These are phyloP conservation scores for Ptyas mucosa DNA, from an alignment of 2,113 vertebrate genomes.

Conservation along the genomic window DNA sequence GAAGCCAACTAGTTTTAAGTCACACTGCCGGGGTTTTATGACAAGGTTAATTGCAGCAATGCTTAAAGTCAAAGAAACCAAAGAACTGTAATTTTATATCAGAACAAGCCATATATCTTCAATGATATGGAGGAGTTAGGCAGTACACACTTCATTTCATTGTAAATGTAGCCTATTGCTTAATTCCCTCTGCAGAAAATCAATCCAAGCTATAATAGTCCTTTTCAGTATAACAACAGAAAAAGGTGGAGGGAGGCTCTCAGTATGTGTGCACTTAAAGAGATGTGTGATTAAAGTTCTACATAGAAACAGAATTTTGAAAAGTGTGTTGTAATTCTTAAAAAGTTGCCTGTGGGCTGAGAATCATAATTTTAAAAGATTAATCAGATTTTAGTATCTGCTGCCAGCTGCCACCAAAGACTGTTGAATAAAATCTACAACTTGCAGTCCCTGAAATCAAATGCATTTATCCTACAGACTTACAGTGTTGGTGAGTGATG, in stretches of 20 bases:
- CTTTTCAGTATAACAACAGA: neutral
- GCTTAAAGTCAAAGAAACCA: conserved; percentile 23
- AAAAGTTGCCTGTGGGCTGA: conserved; percentile 16
- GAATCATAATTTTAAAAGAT: conserved; percentile 3
- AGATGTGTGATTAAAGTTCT: conserved; percentile 8
- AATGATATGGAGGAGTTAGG: conserved; percentile 19
- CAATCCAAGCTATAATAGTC: neutral
- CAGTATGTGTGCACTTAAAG: conserved; percentile 3
- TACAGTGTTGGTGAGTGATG: neutral
- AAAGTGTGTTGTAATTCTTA: neutral
- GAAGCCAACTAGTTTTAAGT: neutral
- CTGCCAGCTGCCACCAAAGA: neutral
- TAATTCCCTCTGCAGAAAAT: neutral
- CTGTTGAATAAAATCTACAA: neutral
- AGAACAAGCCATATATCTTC: conserved; percentile 35
- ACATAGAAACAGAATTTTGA: conserved; percentile 16
- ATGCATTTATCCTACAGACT: neutral
- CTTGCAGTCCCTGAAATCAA: neutral
- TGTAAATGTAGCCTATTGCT: neutral
- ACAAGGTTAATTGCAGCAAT: conserved; percentile 16
- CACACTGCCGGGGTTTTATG: conserved; percentile 1
- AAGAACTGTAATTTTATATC: conserved; percentile 29
- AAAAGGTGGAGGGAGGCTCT: conserved; percentile 15
- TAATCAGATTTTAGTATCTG: conserved; percentile 12
- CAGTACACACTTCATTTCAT: conserved; percentile 6